phyloP scores from a whole-genome alignment of 2,888 invertebrate species.

The Syrphus vitripennis region DNA sequence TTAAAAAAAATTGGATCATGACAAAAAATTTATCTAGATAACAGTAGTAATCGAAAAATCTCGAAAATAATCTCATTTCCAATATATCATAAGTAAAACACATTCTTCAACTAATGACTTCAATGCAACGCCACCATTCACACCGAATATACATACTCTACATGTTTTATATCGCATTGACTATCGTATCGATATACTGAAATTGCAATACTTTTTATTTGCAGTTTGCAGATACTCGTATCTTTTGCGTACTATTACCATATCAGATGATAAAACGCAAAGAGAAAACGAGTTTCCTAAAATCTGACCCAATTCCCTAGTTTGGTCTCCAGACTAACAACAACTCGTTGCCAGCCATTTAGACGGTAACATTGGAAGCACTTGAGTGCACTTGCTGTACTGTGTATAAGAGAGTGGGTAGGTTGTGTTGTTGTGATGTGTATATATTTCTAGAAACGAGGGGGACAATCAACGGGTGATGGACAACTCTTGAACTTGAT shows the following conservation, averaged over 20 bases:
- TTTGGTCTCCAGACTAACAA: conserved; percentile 57
- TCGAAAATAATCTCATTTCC: not conserved
- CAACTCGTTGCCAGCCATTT: conserved; percentile 26
- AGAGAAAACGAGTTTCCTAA: conserved; percentile 80
- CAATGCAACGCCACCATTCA: not conserved
- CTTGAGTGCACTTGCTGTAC: conserved; percentile 31
- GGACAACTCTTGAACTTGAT: conserved; percentile 62
- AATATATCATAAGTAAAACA: not conserved
- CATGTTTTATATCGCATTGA: not conserved
- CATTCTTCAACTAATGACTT: not conserved
- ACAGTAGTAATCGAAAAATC: not conserved
- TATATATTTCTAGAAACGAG: not conserved
- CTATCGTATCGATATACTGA: conserved; percentile 31
- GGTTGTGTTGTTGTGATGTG: no score
- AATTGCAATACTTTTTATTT: conserved; percentile 53
- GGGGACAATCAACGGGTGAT: conserved; percentile 4
- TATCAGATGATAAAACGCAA: conserved; percentile 75
- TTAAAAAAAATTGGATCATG: not conserved
- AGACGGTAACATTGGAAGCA: conserved; percentile 31
- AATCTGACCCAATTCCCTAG: conserved; percentile 80
- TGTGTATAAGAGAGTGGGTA: not conserved
- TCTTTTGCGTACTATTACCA: conserved; percentile 68
- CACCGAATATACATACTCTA: not conserved
- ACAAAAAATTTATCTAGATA: conserved; percentile 10
- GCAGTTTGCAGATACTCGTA: conserved; percentile 50